Percentiles rank a stretch among this genome's conserved stretches.
Conservation (phyloP, 2,797 vertebrate species). For the Nothura maculosa region DNA sequence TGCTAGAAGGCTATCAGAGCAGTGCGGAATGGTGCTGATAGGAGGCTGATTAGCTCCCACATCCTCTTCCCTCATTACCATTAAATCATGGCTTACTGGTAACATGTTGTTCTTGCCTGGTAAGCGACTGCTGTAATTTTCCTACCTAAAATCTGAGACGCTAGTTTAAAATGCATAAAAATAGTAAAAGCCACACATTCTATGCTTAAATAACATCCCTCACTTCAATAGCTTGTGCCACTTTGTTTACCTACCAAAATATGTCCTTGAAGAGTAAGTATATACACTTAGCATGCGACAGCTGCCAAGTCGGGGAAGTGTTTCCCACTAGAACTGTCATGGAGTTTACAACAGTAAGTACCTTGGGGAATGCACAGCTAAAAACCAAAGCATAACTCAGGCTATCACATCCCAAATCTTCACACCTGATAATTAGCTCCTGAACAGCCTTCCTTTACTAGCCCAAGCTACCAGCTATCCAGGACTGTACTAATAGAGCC, state of each 20-base stretch:
- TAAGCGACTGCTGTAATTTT: constrained; percentile 24
- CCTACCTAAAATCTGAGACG: not conserved
- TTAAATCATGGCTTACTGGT: not conserved
- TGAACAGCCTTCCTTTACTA: not conserved
- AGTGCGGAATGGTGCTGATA: constrained; percentile 14
- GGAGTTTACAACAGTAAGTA: not conserved
- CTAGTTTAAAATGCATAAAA: constrained; percentile 1
- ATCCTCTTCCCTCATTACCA: not conserved
- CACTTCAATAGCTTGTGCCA: not conserved
- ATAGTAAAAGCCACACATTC: not conserved
- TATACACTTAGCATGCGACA: not conserved
- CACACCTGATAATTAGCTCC: not conserved
- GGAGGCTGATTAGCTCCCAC: not conserved
- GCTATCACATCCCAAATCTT: not conserved
- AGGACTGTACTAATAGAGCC: not conserved
- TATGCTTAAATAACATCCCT: not conserved
- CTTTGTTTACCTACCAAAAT: constrained; percentile 42
- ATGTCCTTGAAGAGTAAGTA: not conserved
- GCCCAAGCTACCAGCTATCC: not conserved
- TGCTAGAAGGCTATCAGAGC: constrained; percentile 11
- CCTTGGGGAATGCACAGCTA: not conserved
- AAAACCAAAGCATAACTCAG: not conserved
- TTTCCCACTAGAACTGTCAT: constrained; percentile 5
- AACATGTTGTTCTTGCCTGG: constrained; percentile 5
- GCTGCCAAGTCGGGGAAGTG: not conserved